Conservation (phyloP, 2,888 invertebrate genomes). For the Acleris laterana region DNA sequence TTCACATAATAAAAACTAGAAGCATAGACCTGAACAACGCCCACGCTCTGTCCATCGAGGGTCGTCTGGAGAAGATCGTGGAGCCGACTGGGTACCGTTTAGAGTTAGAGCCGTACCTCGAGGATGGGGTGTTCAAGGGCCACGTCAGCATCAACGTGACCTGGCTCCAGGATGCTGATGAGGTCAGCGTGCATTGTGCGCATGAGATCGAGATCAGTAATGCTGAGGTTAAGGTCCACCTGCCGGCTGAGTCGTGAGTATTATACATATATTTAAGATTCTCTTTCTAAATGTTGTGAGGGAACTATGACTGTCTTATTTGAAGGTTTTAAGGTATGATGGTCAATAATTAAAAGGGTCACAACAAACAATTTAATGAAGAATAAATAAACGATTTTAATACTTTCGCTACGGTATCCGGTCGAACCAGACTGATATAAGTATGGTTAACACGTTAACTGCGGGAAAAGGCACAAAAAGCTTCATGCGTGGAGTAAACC, state of each 20-base stretch:
- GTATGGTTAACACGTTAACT: no score
- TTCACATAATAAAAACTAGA: constrained; percentile 72
- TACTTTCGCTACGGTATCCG: no score
- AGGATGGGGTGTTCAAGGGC: constrained; percentile 87
- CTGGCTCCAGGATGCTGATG: constrained; percentile 85
- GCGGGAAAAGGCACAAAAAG: no score
- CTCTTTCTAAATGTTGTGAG: no score
- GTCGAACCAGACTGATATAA: no score
- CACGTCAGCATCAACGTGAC: constrained; percentile 88
- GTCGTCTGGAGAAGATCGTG: constrained; percentile 85
- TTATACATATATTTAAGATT: background rate
- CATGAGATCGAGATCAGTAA: constrained; percentile 85
- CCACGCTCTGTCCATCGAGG: constrained; percentile 86
- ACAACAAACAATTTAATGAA: no score
- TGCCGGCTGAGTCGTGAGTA: constrained; percentile 60
- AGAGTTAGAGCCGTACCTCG: constrained; percentile 87
- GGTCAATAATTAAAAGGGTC: no score
- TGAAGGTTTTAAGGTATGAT: no score
- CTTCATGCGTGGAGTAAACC: no score
- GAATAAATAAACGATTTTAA: no score
- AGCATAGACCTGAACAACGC: constrained; percentile 90
- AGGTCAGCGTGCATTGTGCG: constrained; percentile 87
- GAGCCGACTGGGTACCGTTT: constrained; percentile 87
- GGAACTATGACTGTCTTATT: no score
- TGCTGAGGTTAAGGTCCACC: constrained; percentile 69